Percentiles rank a stretch among this genome's conserved stretches.
Evolutionary conservation across 2,113 vertebrate species (phyloP).

Genomic region (Anoplopoma fimbria): DNA sequence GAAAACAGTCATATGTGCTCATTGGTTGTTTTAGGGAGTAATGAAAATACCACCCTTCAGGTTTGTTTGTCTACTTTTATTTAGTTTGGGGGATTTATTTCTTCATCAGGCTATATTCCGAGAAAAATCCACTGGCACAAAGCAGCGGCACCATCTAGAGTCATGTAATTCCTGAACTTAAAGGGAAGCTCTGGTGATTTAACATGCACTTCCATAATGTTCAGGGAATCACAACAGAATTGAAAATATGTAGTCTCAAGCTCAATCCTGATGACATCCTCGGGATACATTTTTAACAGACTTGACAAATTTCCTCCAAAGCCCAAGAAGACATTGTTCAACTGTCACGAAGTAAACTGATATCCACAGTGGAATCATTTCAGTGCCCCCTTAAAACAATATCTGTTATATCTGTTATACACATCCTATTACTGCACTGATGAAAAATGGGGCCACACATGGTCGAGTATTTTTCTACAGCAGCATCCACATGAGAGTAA

Average conservation of each 20-base stretch:
- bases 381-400: background rate
- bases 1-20: background rate
- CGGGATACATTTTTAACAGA: background rate
- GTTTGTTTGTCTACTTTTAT: too few species aligned
- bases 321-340: background rate
- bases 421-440: constrained; percentile 2
- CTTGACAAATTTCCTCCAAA: background rate
- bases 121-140: background rate
- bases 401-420: background rate
- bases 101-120: background rate
- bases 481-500: constrained; percentile 23
- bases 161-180: background rate
- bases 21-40: background rate
- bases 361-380: background rate
- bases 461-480: background rate
- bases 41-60: too few species aligned
- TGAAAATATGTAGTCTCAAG: background rate
- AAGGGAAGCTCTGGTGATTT: background rate
- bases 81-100: background rate
- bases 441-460: background rate
- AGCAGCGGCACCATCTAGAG: background rate
- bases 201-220: background rate
- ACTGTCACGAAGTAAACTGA: background rate
- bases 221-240: background rate
- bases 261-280: background rate